These are phyloP conservation scores for Australoheros facetus DNA, from an alignment of 2,797 vertebrate species.

Conservation along the genomic window DNA sequence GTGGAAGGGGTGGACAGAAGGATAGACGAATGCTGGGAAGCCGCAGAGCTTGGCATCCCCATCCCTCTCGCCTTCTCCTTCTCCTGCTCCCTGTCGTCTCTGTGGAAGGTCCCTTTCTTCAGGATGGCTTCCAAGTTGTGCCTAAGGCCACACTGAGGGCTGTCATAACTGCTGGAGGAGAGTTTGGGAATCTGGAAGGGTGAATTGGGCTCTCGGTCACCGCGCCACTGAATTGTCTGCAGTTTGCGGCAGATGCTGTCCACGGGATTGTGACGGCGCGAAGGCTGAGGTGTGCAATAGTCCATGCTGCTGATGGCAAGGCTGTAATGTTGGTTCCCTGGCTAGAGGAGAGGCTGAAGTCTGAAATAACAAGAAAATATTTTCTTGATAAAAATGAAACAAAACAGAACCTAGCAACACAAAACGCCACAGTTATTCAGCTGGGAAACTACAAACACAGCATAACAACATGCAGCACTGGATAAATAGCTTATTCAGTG, in stretches of 20 bases:
- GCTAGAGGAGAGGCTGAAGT: conserved; percentile 53
- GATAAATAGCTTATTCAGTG: not conserved
- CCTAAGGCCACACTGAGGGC: conserved; percentile 79
- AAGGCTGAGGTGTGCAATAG: conserved; percentile 51
- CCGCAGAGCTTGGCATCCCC: conserved; percentile 57
- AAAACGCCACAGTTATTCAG: not conserved
- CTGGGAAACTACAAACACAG: not conserved
- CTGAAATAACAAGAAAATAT: conserved; percentile 36
- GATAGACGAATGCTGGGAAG: conserved; percentile 37
- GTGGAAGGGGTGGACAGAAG: conserved; percentile 44
- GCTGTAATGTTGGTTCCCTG: conserved; percentile 25
- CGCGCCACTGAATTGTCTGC: conserved; percentile 85
- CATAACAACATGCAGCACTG: not conserved
- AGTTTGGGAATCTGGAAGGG: conserved; percentile 87
- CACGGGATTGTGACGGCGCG: conserved; percentile 87
- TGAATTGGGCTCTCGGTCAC: conserved; percentile 81
- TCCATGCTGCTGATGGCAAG: conserved; percentile 70
- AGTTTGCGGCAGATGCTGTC: conserved; percentile 93
- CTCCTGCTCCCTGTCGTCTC: conserved; percentile 16
- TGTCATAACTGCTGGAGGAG: conserved; percentile 84
- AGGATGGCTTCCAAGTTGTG: conserved; percentile 84
- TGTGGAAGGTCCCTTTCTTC: conserved; percentile 76
- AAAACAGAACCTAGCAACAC: not conserved
- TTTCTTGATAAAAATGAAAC: accelerated
- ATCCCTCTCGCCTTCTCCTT: not conserved